These are phyloP conservation scores for Phallusia fumigata DNA, from an alignment of 23 tunicate genomes.

Conservation along the genomic window DNA sequence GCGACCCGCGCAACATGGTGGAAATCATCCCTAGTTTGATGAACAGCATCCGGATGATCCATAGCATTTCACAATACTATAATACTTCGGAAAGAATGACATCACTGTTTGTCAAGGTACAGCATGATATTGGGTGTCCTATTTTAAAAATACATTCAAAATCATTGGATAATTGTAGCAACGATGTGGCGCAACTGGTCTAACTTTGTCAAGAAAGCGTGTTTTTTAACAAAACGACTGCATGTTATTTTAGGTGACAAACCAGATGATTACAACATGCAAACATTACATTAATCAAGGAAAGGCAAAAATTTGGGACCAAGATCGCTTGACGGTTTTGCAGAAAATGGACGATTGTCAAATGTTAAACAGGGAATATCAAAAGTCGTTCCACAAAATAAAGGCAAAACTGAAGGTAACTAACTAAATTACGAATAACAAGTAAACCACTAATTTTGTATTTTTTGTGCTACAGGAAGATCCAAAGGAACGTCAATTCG, in stretches of 20 bases:
- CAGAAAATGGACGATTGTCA: slow-evolving; percentile 62
- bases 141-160: background rate
- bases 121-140: background rate
- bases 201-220: too few relatives aligned
- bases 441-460: background rate
- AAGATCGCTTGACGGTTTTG: slow-evolving; percentile 42
- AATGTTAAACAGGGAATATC: slow-evolving; percentile 62
- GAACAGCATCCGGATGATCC: slow-evolving; percentile 90
- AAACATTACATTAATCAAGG: slow-evolving; percentile 79
- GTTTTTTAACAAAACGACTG: too few relatives aligned
- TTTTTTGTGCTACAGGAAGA: slow-evolving; percentile 35
- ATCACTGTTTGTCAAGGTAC: slow-evolving; percentile 79
- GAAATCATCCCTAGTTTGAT: slow-evolving; percentile 84
- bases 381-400: slow-evolving; percentile 62
- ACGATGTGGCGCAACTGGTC: too few relatives aligned
- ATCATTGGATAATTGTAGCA: background rate
- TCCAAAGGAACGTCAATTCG: slow-evolving; percentile 77
- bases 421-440: background rate
- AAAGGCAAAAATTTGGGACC: slow-evolving; percentile 77
- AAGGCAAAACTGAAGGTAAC: slow-evolving; percentile 65
- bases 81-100: slow-evolving; percentile 92
- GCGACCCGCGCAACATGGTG: slow-evolving; percentile 76
- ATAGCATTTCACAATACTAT: slow-evolving; percentile 78
- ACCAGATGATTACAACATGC: slow-evolving; percentile 92
- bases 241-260: slow-evolving; percentile 68